Base-by-base conservation (phyloP, 2,797 vertebrate species). In the Melanotaenia parkinsoni region DNA sequence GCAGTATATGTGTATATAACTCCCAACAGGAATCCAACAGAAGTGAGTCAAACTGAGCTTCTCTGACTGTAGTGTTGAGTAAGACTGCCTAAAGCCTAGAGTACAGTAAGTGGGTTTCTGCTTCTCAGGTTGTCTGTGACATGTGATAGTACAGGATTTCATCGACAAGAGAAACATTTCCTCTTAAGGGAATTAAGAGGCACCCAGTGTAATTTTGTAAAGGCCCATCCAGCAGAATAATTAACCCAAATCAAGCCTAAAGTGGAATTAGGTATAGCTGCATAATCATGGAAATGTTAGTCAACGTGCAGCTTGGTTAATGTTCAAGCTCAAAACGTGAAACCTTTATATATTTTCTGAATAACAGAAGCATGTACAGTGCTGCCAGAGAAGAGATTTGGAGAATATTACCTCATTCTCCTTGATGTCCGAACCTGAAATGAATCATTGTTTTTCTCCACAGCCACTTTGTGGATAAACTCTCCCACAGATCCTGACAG, bases 401-500 rank as follows among this genome's bases (percentile, higher is more conserved):
- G 57, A 64, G 38, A 86, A 77, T 65, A 20, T 74, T 58, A 20
- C 33, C 63, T 77, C 64, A 20, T 33, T 83, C 51, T 70, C 43
- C 68, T 82, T 70, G 85, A 86, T 83, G 72, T 64, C 0, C 67
- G 77, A 84, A 74, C 74, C 80, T 66, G 47, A 75, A 83, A 60
- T 88, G 85, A 88, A 61, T 88, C 83, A 87, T 69, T 74, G 80
- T 85, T 86, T 84, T 79, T 73, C 76, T 67, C 62, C 65, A 81
- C 61, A 73, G 63, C 70, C 76, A 84, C 79, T 86, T 74, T 50
- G 26, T 1, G 11, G 67, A 68, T 77, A 33, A 73, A 58, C 66
- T 72, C 83, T 82, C 73, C 80, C 73, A 80, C 76, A 16, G 26
- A 76, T 72, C 56, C 32, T 43, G 68, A 74, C 57, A 62, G 67